Conservation (phyloP, 2,797 vertebrate genomes). For the Ibycter americanus region DNA sequence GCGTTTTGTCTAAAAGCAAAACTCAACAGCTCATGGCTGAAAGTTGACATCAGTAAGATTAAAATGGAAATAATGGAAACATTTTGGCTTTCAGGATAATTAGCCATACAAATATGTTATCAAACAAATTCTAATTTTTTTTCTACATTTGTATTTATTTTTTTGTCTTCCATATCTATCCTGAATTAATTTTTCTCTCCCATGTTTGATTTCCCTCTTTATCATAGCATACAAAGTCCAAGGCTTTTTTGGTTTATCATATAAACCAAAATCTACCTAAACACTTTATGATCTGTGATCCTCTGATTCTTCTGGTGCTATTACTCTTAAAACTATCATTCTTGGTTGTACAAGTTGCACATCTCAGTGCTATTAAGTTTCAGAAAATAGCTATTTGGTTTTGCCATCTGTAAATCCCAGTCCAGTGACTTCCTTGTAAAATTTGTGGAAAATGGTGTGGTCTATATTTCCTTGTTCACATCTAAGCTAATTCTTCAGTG, state of each 20-base stretch:
- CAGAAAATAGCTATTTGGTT: not conserved
- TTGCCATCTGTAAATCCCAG: not conserved
- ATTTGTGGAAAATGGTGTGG: not conserved
- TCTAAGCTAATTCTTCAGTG: not conserved
- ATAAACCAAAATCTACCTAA: not conserved
- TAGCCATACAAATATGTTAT: not conserved
- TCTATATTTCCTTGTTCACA: not conserved
- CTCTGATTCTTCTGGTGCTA: not conserved
- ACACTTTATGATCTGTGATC: accelerated
- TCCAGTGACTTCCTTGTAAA: not conserved
- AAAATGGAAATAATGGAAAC: not conserved
- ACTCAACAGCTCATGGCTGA: not conserved
- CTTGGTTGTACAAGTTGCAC: not conserved
- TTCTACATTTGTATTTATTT: not conserved
- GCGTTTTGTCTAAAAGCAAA: not conserved
- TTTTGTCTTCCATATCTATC: not conserved
- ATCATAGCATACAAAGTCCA: not conserved
- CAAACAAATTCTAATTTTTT: not conserved
- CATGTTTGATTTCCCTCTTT: not conserved
- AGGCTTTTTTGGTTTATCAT: not conserved
- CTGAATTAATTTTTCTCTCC: not conserved
- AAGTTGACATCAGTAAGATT: not conserved
- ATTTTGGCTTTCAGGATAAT: not conserved
- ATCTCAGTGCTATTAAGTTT: not conserved
- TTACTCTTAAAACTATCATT: not conserved